Percentiles rank a stretch among this genome's conserved stretches.
These are phyloP conservation scores for Limanda limanda DNA, from an alignment of 2,113 vertebrate species.

Conservation along the genomic window DNA sequence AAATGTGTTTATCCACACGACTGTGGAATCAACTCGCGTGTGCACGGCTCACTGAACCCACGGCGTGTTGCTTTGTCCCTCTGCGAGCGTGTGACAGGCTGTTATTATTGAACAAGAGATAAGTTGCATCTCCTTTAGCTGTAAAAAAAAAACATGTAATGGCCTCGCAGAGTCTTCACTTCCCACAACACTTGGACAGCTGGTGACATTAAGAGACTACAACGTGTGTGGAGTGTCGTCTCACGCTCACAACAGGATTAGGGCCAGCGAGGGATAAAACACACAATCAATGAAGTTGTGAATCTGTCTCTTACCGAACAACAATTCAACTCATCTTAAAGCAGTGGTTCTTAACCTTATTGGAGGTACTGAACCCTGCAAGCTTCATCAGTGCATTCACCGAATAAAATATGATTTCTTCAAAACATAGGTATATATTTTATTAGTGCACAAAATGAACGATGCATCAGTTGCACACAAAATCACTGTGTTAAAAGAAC, in stretches of 20 bases:
- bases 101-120: neutral
- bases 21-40: slow-evolving; percentile 1
- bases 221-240: neutral
- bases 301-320: too few species aligned
- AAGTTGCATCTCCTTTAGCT: neutral
- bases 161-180: neutral
- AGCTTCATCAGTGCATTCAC: too few species aligned
- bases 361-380: too few species aligned
- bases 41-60: neutral
- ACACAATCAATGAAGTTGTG: neutral
- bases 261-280: neutral
- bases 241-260: neutral
- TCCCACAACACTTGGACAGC: neutral
- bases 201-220: neutral
- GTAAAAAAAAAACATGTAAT: neutral
- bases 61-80: neutral
- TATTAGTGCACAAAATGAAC: too few species aligned
- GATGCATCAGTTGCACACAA: too few species aligned
- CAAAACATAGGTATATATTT: too few species aligned
- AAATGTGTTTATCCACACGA: slow-evolving; percentile 21
- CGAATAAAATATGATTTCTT: too few species aligned
- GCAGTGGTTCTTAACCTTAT: too few species aligned
- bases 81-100: neutral
- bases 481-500: too few species aligned
- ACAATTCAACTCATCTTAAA: too few species aligned